Base-by-base conservation (phyloP, 2,888 invertebrate species). In the Xanthia icteritia region DNA sequence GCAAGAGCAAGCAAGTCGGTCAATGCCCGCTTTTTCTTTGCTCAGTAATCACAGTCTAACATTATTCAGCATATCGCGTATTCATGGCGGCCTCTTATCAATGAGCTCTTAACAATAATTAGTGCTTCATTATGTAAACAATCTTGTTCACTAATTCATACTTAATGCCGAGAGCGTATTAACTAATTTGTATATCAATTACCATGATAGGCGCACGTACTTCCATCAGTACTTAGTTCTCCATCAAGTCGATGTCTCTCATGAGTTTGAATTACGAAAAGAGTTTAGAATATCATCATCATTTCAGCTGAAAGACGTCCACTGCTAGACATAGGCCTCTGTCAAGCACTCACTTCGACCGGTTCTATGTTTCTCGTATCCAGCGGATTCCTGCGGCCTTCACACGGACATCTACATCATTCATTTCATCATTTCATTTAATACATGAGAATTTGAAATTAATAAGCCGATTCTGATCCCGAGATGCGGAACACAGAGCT, bases 121-220 rank as follows among this genome's bases (percentile, higher is more conserved):
- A 72, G 48, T 17, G 9, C 45, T 71, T 80, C 74, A 84, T 82
- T 74, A 82, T 70, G 85, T 68, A 66, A 73, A 79, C 79, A 76
- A 68, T 76, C 79, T 78, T 79, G 75, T 78, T 83, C 65, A 58
- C 51, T 81, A 82, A 87, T 77, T 84, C 73, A 72, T 79, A 84
- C 70, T 82, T 80, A 81, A 86, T 82, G 61, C 79, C 23, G 20
- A 80, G 79, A 63, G 76, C 65, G 54, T 86, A 80, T 87, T 73
- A 87, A 81, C 82, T 80, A 87, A 87, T 87, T 86, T 73, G 77
- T 80, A 68, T 82, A 75, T 76, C 82, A 86, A 87, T 87, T 86
- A 87, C 51, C 66, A 5, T 76, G 78, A 83, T 82, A 83, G 74
- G 66, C 31, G 63, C 58, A 65, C 70, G 74, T 83, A 73, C 73